Evolutionary conservation across 1,140 invertebrate species (phyloP).

Genomic region (Neomicropteryx cornuta): DNA sequence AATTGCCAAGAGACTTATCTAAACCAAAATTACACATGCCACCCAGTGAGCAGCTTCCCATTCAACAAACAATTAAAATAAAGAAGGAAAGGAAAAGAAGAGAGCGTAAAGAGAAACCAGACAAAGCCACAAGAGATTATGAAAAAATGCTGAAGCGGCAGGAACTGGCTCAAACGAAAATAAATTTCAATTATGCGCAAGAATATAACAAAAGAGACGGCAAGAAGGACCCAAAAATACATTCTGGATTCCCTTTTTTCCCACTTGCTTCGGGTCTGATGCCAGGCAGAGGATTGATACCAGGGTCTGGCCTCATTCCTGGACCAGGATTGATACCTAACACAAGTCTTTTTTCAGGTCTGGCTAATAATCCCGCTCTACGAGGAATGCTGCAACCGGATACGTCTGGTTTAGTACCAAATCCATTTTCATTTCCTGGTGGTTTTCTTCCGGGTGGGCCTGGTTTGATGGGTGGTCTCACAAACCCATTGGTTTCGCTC

Average conservation of each 20-base stretch:
- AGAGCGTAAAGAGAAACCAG: constrained; percentile 49
- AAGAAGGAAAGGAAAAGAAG: constrained; percentile 53
- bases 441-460: constrained; percentile 27
- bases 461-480: no score
- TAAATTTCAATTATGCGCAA: no score
- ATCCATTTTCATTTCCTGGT: constrained; percentile 40
- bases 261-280: constrained; percentile 40
- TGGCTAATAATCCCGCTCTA: constrained; percentile 32
- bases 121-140: constrained; percentile 28
- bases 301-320: constrained; percentile 58
- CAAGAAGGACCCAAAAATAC: constrained; percentile 33
- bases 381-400: constrained; percentile 26
- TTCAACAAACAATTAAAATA: constrained; percentile 32
- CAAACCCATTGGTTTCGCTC: constrained; percentile 22
- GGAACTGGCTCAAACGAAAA: no score
- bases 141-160: constrained; percentile 33
- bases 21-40: constrained; percentile 9
- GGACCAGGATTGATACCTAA: constrained; percentile 39
- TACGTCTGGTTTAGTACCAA: constrained; percentile 29
- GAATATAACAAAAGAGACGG: no score
- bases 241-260: constrained; percentile 38
- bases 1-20: constrained; percentile 11
- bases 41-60: neutral
- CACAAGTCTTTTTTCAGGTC: constrained; percentile 26
- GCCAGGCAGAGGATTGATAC: constrained; percentile 34